Conservation (phyloP, 2,888 invertebrate genomes). For the Eristalis pertinax region DNA sequence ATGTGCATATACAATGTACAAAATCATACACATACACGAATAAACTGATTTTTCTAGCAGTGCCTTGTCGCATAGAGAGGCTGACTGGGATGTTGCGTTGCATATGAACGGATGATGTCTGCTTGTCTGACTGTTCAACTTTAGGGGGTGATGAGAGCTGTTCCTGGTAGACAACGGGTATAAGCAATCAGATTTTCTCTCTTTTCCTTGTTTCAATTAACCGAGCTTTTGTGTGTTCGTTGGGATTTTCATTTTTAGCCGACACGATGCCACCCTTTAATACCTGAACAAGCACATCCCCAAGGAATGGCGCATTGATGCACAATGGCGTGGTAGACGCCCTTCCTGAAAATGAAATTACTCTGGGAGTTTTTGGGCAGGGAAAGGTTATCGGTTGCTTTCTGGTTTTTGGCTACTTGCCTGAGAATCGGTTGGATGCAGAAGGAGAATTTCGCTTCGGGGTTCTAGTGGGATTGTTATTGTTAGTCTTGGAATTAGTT, state of each 20-base stretch:
- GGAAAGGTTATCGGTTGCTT: slow-evolving; percentile 49
- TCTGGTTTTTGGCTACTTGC: slow-evolving; percentile 62
- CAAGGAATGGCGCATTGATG: not conserved
- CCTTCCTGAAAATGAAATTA: not conserved
- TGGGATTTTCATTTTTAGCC: slow-evolving; percentile 1
- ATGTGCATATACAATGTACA: slow-evolving; percentile 24
- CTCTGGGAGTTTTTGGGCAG: slow-evolving; percentile 40
- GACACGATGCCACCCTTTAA: not conserved
- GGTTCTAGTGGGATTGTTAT: not conserved
- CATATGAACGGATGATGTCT: slow-evolving; percentile 40
- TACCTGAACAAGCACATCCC: not conserved
- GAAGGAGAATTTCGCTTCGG: not conserved
- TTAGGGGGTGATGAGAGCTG: slow-evolving; percentile 30
- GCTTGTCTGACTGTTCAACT: slow-evolving; percentile 21
- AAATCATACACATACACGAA: no score
- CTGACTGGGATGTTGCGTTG: slow-evolving; percentile 53
- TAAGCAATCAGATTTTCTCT: slow-evolving; percentile 58
- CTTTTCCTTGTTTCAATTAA: slow-evolving; percentile 64
- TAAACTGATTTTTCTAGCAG: slow-evolving; percentile 20
- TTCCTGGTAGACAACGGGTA: slow-evolving; percentile 16
- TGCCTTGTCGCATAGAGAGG: slow-evolving; percentile 60
- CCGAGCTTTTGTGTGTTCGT: slow-evolving; percentile 34
- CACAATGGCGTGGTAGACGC: not conserved
- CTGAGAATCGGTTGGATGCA: slow-evolving; percentile 23
- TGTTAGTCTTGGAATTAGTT: slow-evolving; percentile 54